Base-by-base conservation (phyloP, 2,113 vertebrate species). In the Dasyurus viverrinus region DNA sequence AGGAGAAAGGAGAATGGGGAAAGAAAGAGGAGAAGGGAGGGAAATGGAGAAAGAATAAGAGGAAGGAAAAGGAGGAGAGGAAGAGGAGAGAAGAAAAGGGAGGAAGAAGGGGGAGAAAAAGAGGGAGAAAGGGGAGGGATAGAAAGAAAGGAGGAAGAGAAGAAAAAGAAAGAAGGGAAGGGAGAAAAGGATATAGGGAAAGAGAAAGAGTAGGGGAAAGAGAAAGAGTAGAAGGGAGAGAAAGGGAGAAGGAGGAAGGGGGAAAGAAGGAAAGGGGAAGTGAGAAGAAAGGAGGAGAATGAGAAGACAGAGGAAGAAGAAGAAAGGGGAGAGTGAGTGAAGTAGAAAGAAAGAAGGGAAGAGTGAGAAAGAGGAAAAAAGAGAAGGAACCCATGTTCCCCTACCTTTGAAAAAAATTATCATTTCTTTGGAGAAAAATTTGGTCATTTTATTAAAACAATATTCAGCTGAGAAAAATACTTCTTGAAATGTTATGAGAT, bases 61-160 rank as follows among this genome's bases (percentile, higher is more conserved):
- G 54, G 4, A 24, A 16, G 76, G 54, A 55, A 25, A 1, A 3
- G 0, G 24, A 10, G 27, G 16, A 48, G 0, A 4, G 68, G 5
- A 16, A 16, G 5, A 84, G 90, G 89, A 46, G 47, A 14, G 4
- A 30, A 60, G 26, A 24, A 23, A 10, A 8, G 30, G 9, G 12
- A 50, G 52, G 3, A 24, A 22, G 76, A 50, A 54, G 24, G 1
- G 8, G 26, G 53, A 26, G 26, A 30, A 8, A 3, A 23, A 4
- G 47, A 47, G 2, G 16, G 24, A 54, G 2, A 54, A 22, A 2
- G 11, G 19, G 14, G 16, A 8, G 12, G 3, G 19, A 42, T 5
- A n/a, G 68, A 5, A 12, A 68, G 60, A 16, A 16, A 3, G 11
- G 14, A 1, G 3, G 2, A 12, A 11, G 30, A 6, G 1, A 1